phyloP scores from a whole-genome alignment of 2,113 vertebrate genomes.

The Prochilodus magdalenae region DNA sequence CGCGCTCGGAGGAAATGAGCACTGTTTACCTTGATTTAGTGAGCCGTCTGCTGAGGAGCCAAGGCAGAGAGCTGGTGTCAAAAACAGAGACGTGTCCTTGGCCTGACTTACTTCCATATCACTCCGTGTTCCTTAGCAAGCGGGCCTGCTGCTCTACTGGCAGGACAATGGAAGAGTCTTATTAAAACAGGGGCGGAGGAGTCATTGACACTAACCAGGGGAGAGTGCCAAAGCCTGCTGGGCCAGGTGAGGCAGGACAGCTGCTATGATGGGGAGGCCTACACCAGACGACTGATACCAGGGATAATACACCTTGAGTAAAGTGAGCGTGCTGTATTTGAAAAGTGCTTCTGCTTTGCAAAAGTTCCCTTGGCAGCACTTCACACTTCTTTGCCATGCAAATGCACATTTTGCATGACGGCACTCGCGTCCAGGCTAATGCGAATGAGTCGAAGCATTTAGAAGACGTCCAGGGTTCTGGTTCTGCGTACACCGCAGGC shows the following conservation, averaged over 20 bases:
- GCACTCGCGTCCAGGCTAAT: not conserved
- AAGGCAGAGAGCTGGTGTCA: conserved; percentile 47
- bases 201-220: conserved; percentile 27
- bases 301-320: not conserved
- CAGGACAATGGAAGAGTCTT: conserved; percentile 53
- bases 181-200: conserved; percentile 32
- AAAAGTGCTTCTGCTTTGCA: not conserved
- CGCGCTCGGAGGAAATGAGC: conserved; percentile 51
- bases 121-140: conserved; percentile 23
- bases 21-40: conserved; percentile 46
- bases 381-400: not conserved
- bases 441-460: not conserved
- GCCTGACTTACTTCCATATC: conserved; percentile 11
- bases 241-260: conserved; percentile 36
- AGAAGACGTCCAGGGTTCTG: not conserved
- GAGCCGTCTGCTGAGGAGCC: conserved; percentile 27
- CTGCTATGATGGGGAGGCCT: conserved; percentile 14
- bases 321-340: not conserved
- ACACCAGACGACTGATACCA: not conserved
- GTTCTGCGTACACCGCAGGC: not conserved
- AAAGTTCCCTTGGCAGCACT: not conserved
- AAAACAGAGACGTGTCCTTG: conserved; percentile 37
- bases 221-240: conserved; percentile 38
- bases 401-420: not conserved
- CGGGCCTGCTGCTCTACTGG: conserved; percentile 21